Evolutionary conservation across 2,113 vertebrate genomes (phyloP), one percentile per base, ranked within the genome.

Genomic region (Megalops atlanticus): DNA sequence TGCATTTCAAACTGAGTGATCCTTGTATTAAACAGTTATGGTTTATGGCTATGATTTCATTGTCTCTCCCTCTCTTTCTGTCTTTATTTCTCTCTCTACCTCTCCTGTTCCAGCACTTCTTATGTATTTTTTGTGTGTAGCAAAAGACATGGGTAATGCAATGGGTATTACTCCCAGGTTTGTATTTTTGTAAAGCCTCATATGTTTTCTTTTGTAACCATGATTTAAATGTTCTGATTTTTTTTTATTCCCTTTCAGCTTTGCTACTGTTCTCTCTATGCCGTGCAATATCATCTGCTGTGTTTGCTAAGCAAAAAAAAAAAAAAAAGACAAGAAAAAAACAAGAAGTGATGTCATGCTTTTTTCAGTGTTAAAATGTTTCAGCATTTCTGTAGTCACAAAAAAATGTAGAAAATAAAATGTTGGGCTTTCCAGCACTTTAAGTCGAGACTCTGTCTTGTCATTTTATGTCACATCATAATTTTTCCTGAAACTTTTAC

Each of bases 261-360:
- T 96, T 92, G 92, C 94, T 94, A 95, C 93, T 96, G 95, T 96
- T 95, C 95, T 96, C 94, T 96, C 95, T 95, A 96, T 95, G 95
- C 96, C 91, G 96, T 97, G 95, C 96, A 98, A 97, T 97, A 97
- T 97, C 97, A 97, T 96, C 96, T 95, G 94, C 96, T 97, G 96
- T 97, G 96, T 97, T 97, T 97, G 96, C 96, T 96, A 96, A 96
- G 94, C 93, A 96, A 97, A 92, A 93, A 95, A 91, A 82, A 89
- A 72, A 83, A 83, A 80, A 77, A 49, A 76, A 27, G 54, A 79
- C 85, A 88, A 90, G 92, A 92, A 93, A 95, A 94, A 94, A 93
- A 94, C 95, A 95, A 97, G 95, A 96, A 95, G 96, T 96, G 95
- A 96, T 95, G 95, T 96, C 97, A 97, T 95, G 95, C 96, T 97